phyloP scores from a whole-genome alignment of 2,113 vertebrate species.

The Pedetes capensis region DNA sequence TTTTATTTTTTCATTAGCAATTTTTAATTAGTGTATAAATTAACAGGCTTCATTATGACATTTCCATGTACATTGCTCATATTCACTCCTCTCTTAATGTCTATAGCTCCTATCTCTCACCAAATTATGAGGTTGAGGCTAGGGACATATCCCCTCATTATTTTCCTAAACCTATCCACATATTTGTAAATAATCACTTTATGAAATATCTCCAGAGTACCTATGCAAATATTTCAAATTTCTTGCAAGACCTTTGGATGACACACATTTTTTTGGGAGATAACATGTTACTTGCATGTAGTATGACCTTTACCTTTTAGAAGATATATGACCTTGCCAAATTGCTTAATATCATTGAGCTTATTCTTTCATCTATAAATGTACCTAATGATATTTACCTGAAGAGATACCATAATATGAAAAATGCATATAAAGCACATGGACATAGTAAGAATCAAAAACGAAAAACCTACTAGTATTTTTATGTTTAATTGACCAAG shows the following conservation, averaged over 20 bases:
- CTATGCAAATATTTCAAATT: not conserved
- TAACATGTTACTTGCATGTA: not conserved
- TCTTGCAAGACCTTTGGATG: not conserved
- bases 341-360: not conserved
- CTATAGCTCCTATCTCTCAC: not conserved
- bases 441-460: not conserved
- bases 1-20: too few relatives aligned
- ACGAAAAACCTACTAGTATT: not conserved
- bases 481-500: not conserved
- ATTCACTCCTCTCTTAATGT: too few relatives aligned
- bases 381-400: not conserved
- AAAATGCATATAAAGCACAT: not conserved
- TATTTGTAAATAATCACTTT: not conserved
- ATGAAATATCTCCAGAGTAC: not conserved
- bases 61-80: too few relatives aligned
- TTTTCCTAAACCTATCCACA: not conserved
- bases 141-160: not conserved
- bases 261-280: not conserved
- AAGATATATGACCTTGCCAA: not conserved
- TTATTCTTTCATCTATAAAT: not conserved
- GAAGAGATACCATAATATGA: not conserved
- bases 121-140: not conserved
- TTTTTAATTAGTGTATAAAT: too few relatives aligned
- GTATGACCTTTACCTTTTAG: not conserved
- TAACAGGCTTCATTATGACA: too few relatives aligned